Evolutionary conservation across 2,888 invertebrate species (phyloP), one percentile per base, ranked within the genome.

Genomic region (Phalera bucephala): DNA sequence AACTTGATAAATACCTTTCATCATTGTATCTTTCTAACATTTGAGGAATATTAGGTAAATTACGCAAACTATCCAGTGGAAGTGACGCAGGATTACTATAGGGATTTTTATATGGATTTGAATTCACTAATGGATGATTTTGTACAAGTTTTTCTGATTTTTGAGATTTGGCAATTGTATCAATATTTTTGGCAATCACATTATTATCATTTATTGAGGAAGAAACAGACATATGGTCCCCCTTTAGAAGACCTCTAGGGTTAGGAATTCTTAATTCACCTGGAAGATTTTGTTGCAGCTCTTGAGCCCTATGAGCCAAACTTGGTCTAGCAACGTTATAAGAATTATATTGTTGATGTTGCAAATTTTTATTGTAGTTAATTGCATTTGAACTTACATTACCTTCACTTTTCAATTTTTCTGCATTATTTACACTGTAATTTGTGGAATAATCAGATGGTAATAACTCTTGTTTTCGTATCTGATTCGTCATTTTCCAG

Each of bases 1-100:
- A 84, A 28, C 84, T 81, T 0, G 90, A 76, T 51, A 92, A 72
- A 68, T 91, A 90, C 43, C 91, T 77, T 51, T 92, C 92, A 30
- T 92, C 91, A 46, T 88, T 89, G 63, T 91, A 92, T 27, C 92
- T 74, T 56, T 93, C 93, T 28, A 92, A 80, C 72, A 93, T 92
- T 71, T 92, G 92, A 8, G 92, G 91, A 40, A 92, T 79, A 64
- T 90, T 92, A 3, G 91, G 87, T 40, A 92, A 71, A 68, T 90
- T 92, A 23, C 92, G 77, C 40, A 92, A 66, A 25, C 88, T 83
- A 32, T 92, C 92, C 38, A 92, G 79, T 23, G 89, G 86, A 31
- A 90, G 70, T 7, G 85, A 52, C 1, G 88, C 64, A 45, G 88
- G 72, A 31, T 73, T 62, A 43, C 71, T 77, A 36, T 84, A 88